phyloP scores from a whole-genome alignment of 2,797 vertebrate species.

The Pipistrellus kuhlii region DNA sequence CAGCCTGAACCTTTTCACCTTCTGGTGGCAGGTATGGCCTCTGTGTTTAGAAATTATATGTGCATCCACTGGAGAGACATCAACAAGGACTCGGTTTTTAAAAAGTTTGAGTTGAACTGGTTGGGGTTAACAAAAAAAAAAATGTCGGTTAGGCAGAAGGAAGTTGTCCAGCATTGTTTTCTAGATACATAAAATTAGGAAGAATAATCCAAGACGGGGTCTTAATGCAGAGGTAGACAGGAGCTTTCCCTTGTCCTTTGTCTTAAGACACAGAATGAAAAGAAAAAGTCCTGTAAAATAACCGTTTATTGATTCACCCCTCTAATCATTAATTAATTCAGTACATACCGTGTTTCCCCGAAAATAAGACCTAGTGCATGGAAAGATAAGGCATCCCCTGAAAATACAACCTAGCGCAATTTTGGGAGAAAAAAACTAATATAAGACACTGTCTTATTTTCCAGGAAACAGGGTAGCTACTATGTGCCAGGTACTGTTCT shows the following conservation, averaged over 20 bases:
- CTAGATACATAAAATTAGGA: background rate
- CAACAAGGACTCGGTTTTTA: background rate
- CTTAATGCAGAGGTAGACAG: background rate
- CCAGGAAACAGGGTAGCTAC: background rate
- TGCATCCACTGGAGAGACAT: background rate
- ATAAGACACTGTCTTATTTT: too few species aligned
- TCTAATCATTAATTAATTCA: background rate
- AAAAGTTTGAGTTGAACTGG: background rate
- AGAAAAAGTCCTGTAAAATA: background rate
- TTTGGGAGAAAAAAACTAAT: too few species aligned
- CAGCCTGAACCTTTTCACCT: background rate
- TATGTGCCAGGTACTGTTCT: background rate
- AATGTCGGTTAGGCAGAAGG: background rate
- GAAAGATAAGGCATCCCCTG: too few species aligned
- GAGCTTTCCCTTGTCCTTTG: background rate
- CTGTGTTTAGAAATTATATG: background rate
- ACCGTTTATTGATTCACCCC: background rate
- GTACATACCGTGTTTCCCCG: background rate
- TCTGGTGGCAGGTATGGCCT: background rate
- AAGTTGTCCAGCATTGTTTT: slow-evolving; percentile 27
- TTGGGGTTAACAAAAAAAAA: background rate
- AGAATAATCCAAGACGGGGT: background rate
- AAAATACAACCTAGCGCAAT: too few species aligned
- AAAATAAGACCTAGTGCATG: too few species aligned
- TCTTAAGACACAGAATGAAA: background rate